Conservation (phyloP, 1,140 invertebrate species). For the Tetragnatha versicolor region DNA sequence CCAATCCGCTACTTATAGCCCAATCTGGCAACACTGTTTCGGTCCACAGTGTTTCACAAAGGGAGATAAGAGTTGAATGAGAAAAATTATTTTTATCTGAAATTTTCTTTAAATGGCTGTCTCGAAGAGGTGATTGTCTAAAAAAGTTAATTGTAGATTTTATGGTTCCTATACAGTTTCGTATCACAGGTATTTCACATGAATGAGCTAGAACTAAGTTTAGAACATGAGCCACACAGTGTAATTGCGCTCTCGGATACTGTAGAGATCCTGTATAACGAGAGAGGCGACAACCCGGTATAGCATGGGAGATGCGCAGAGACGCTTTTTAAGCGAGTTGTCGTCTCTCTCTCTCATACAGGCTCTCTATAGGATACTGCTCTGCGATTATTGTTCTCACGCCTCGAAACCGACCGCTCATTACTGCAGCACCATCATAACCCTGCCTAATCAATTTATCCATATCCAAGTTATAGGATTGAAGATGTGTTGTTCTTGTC, state of each 20-base stretch:
- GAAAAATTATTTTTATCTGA: background rate
- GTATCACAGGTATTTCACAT: background rate
- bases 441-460: background rate
- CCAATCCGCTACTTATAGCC: too few relatives aligned
- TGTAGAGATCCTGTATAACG: background rate
- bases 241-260: too few relatives aligned
- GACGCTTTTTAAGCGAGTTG: too few relatives aligned
- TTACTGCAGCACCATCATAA: background rate
- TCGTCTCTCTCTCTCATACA: too few relatives aligned
- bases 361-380: background rate
- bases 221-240: constrained; percentile 10
- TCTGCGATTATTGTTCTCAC: background rate
- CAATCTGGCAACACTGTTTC: too few relatives aligned
- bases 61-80: background rate
- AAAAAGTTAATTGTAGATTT: background rate
- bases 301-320: too few relatives aligned
- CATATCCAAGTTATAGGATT: background rate
- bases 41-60: background rate
- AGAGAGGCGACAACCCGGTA: too few relatives aligned
- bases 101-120: background rate
- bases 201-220: constrained; percentile 8
- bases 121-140: background rate
- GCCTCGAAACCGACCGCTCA: background rate
- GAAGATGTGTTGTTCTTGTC: background rate
- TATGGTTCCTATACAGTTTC: background rate